Evolutionary conservation across 2,113 vertebrate species (phyloP), one percentile per base, ranked within the genome.

Genomic region (Mixornis gularis): DNA sequence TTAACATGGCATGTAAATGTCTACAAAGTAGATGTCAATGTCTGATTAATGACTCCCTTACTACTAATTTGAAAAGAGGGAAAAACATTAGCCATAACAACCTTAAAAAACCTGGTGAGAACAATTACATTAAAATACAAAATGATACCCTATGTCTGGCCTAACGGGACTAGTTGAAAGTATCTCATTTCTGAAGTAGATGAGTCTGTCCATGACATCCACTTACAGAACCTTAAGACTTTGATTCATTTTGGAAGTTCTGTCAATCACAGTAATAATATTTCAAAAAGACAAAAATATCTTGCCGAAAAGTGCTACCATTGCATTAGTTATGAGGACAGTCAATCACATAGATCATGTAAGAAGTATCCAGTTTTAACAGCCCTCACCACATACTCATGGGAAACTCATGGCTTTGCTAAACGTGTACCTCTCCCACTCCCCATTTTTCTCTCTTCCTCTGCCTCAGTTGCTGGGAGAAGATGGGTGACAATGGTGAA

Each of bases 391-490:
- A 30, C 13, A 2, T 26, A 21, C 17, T 49, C 51, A 19, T 2
- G 25, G 24, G 8, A 32, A 68, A 16, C 19, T 34, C 22, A 32
- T 7, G 9, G 32, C 29, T 73, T 41, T 49, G 19, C 6, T 30
- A 15, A 22, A 20, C 41, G 7, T 0, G 0, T 27, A 16, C 6
- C 15, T 56, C 36, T 38, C 70, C 17, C 8, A 6, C 5, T 79
- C 30, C 30, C 11, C 8, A 5, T 30, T 85, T 51, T 26, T 32
- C 13, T 69, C 18, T 53, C 21, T 84, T 22, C 10, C 6, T 22
- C 4, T 59, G 12, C 21, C 27, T 85, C 52, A 43, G 16, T 14
- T 84, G 8, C 56, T 51, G 8, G 36, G 22, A 73, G 43, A 74
- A 80, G 6, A 14, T 27, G 11, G 29, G 9, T 53, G 72, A 63